A percentile compares a stretch with the other conserved stretches of the same genome.
Conservation (phyloP, 1,140 invertebrate species). For the Aphaenogaster floridana region DNA sequence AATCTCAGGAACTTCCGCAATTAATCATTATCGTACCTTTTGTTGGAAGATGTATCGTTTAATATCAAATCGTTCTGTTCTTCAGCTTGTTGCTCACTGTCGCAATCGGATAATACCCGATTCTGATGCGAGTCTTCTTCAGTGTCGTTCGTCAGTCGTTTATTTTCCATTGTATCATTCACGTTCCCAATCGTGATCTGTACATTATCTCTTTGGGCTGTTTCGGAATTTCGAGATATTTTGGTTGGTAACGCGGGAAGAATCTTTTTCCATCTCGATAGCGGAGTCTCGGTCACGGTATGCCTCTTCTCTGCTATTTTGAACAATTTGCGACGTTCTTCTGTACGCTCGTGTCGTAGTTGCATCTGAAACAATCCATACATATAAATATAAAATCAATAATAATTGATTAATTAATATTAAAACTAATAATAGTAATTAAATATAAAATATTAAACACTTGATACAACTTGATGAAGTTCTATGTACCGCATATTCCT, state of each 20-base stretch:
- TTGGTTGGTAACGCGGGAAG: conserved; percentile 87
- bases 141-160: not conserved
- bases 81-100: conserved; percentile 3
- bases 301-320: conserved; percentile 92
- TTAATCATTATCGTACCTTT: conserved; percentile 17
- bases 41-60: not conserved
- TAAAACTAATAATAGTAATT: not conserved
- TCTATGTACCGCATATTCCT: not conserved
- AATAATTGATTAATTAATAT: not conserved
- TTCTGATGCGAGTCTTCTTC: not conserved
- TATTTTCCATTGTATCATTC: conserved; percentile 61
- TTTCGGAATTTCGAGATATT: not conserved
- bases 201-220: not conserved
- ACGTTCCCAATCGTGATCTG: conserved; percentile 80
- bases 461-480: not conserved
- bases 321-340: conserved; percentile 97
- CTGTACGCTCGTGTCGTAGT: conserved; percentile 94
- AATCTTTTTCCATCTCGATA: conserved; percentile 91
- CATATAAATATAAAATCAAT: not conserved
- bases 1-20: not conserved
- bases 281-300: conserved; percentile 88
- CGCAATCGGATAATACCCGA: not conserved
- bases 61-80: not conserved
- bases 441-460: conserved; percentile 10
- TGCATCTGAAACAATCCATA: conserved; percentile 88